Evolutionary conservation across 2,797 vertebrate species (phyloP).

Genomic region (Pangasius sanitwongsei): DNA sequence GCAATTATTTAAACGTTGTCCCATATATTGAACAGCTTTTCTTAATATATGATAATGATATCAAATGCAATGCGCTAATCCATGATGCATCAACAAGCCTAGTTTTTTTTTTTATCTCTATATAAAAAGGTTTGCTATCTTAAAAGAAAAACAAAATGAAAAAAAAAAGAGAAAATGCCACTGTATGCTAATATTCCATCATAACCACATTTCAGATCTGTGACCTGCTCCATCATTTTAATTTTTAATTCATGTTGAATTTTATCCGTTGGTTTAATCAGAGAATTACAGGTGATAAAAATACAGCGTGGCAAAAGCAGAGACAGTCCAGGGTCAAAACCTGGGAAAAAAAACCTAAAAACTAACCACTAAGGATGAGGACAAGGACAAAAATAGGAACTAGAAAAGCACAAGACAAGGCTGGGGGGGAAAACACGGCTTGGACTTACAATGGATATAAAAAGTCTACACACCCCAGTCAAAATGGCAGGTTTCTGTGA

Average conservation of each 20-base stretch:
- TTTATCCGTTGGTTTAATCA: not conserved
- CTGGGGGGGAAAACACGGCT: not conserved
- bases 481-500: too few relatives aligned
- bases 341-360: not conserved
- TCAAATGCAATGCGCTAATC: not conserved
- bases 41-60: not conserved
- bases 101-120: not conserved
- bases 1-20: not conserved
- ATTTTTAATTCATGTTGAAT: not conserved
- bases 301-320: not conserved
- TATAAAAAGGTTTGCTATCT: not conserved
- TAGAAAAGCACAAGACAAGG: not conserved
- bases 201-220: not conserved
- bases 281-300: not conserved
- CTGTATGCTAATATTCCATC: not conserved
- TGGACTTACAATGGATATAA: not conserved
- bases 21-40: not conserved
- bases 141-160: not conserved
- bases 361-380: not conserved
- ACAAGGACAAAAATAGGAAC: not conserved
- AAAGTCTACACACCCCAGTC: too few relatives aligned
- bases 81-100: not conserved
- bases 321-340: not conserved
- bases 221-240: not conserved
- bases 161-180: too few relatives aligned